Conservation (phyloP, 2,113 vertebrate genomes). For the Oceanites oceanicus region DNA sequence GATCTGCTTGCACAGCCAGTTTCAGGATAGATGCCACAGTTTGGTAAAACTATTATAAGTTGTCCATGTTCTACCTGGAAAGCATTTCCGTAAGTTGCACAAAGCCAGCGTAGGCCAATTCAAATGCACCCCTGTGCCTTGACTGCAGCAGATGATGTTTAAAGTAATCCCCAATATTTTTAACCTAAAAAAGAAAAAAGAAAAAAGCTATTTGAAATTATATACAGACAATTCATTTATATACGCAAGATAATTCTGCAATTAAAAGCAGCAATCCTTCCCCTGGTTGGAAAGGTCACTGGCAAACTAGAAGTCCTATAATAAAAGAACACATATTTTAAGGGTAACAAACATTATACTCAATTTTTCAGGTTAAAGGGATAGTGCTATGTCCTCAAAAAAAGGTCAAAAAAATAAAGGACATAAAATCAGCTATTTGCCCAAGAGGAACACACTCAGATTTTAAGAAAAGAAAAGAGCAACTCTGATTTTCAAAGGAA, state of each 20-base stretch:
- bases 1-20: neutral
- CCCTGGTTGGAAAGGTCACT: neutral
- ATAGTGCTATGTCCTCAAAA: neutral
- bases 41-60: neutral
- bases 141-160: slow-evolving; percentile 94
- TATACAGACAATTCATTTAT: neutral
- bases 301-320: neutral
- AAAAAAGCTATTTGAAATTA: neutral
- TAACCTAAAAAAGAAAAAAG: slow-evolving; percentile 76
- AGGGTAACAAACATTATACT: neutral
- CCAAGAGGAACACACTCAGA: neutral
- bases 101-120: slow-evolving; percentile 95
- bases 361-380: neutral
- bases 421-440: neutral
- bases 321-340: neutral
- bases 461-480: neutral
- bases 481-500: neutral
- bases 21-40: neutral
- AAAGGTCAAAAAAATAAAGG: neutral
- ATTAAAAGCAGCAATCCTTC: neutral
- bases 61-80: slow-evolving; percentile 80
- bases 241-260: neutral
- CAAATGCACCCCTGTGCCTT: slow-evolving; percentile 95
- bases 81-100: slow-evolving; percentile 91
- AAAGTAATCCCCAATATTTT: slow-evolving; percentile 91